Conservation (phyloP, 2,797 vertebrate species). For the Coreius guichenoti region DNA sequence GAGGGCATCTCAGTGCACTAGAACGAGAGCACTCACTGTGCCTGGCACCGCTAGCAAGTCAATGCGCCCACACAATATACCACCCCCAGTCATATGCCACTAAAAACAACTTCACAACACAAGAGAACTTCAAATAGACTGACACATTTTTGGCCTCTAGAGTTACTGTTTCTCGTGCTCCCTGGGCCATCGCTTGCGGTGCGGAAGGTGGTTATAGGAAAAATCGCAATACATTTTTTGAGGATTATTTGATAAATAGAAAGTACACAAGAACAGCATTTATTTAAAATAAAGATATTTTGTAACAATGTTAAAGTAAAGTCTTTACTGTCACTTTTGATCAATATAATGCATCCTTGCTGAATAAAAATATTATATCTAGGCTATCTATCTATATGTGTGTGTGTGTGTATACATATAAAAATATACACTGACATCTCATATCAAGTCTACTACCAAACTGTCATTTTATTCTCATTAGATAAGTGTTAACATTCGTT, state of each 20-base stretch:
- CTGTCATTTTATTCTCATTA: not conserved
- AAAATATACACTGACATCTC: not conserved
- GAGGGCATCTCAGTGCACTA: slow-evolving; percentile 50
- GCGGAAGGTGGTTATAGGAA: not conserved
- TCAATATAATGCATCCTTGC: not conserved
- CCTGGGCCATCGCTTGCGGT: not conserved
- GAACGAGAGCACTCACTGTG: slow-evolving; percentile 53
- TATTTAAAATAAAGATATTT: no score
- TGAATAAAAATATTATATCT: not conserved
- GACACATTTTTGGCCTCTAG: slow-evolving; percentile 11
- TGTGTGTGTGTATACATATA: not conserved
- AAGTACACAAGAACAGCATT: not conserved
- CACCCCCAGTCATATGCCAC: slow-evolving; percentile 48
- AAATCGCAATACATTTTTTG: not conserved
- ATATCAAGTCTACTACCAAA: not conserved
- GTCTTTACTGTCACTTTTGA: not conserved
- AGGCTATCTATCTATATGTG: not conserved
- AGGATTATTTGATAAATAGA: not conserved
- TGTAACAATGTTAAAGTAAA: not conserved
- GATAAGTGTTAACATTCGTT: not conserved
- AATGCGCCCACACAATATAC: slow-evolving; percentile 45
- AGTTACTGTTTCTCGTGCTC: not conserved
- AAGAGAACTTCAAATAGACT: slow-evolving; percentile 27
- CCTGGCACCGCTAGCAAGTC: slow-evolving; percentile 56
- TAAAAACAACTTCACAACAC: slow-evolving; percentile 57